A percentile compares a stretch with the other conserved stretches of the same genome.
Conservation (phyloP, 2,797 vertebrate genomes). For the Aeoliscus strigatus region DNA sequence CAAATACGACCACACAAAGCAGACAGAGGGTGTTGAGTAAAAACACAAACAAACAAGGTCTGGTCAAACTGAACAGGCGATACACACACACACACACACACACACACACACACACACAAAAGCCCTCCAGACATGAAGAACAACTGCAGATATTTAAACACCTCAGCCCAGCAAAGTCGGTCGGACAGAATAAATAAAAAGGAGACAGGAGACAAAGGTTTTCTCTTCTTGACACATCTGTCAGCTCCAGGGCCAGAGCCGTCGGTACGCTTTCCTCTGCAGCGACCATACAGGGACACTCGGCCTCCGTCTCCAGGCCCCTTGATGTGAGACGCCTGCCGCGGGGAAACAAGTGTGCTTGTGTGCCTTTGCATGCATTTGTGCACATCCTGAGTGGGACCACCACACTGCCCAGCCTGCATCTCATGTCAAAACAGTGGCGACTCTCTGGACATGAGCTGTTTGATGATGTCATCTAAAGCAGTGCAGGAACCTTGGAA, state of each 20-base stretch:
- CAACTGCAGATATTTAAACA: no score
- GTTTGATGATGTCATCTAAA: constrained; percentile 41
- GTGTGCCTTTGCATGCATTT: constrained; percentile 11
- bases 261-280: constrained; percentile 13
- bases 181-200: neutral
- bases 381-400: constrained; percentile 20
- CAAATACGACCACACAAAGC: no score
- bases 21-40: no score
- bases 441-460: constrained; percentile 43
- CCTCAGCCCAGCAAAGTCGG: no score
- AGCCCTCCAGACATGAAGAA: no score
- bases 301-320: constrained; percentile 31
- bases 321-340: constrained; percentile 44
- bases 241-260: constrained; percentile 5
- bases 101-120: no score
- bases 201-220: neutral
- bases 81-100: no score
- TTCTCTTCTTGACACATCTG: constrained; percentile 1
- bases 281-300: constrained; percentile 18
- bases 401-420: constrained; percentile 22
- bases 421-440: constrained; percentile 50
- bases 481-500: constrained; percentile 18
- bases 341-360: constrained; percentile 17
- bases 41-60: no score
- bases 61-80: no score